These are phyloP conservation scores for Sinocyclocheilus anshuiensis DNA, from an alignment of 2,113 vertebrate species.

Conservation along the genomic window DNA sequence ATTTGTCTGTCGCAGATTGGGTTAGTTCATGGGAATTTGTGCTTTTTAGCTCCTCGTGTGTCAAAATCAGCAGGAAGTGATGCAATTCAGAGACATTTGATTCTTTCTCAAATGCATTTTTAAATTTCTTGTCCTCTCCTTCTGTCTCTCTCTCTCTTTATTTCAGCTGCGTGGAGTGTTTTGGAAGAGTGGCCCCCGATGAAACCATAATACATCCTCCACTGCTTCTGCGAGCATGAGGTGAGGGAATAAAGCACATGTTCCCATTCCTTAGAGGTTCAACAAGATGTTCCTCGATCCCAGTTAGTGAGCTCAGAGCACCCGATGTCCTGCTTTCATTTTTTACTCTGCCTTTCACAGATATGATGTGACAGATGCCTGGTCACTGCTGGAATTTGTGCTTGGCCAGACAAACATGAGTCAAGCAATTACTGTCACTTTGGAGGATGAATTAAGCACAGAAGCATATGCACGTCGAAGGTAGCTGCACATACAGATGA, in stretches of 20 bases:
- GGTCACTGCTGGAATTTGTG: slow-evolving; percentile 35
- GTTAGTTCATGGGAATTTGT: background rate
- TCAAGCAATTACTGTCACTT: slow-evolving; percentile 50
- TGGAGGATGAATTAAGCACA: slow-evolving; percentile 35
- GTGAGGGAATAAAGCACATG: slow-evolving; percentile 9
- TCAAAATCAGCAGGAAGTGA: slow-evolving; percentile 32
- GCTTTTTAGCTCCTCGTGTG: background rate
- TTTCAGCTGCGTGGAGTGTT: slow-evolving; percentile 1
- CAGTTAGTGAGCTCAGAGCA: slow-evolving; percentile 18
- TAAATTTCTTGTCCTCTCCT: background rate
- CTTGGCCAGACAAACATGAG: slow-evolving; percentile 12
- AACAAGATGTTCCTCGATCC: slow-evolving; percentile 37
- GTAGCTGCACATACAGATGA: background rate
- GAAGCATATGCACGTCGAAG: slow-evolving; percentile 18
- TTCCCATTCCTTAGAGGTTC: background rate
- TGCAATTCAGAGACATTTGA: slow-evolving; percentile 9
- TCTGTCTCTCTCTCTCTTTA: background rate
- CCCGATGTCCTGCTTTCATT: background rate
- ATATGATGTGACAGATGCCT: slow-evolving; percentile 51
- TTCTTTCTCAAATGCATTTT: slow-evolving; percentile 11
- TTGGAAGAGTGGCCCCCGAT: background rate
- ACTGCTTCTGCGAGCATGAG: background rate
- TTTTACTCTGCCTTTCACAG: background rate
- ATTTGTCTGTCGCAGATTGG: background rate
- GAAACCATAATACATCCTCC: slow-evolving; percentile 16